Evolutionary conservation across 2,888 invertebrate genomes (phyloP).

Genomic region (Ceriagrion tenellum): DNA sequence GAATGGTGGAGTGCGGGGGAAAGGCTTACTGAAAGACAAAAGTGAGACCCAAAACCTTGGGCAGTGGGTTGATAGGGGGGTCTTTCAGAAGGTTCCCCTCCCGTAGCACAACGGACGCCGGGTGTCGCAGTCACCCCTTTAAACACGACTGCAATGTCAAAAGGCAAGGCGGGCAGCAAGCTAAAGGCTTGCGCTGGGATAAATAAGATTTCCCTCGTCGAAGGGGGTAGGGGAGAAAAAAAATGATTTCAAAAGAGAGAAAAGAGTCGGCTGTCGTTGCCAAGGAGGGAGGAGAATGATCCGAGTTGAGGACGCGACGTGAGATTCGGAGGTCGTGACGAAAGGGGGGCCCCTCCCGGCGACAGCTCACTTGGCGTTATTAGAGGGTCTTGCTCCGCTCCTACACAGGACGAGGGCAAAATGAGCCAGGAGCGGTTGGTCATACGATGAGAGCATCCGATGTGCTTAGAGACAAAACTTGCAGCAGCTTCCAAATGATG

Average conservation of each 20-base stretch:
- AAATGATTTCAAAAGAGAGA: not conserved
- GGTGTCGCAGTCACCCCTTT: not conserved
- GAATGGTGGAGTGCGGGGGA: too few relatives aligned
- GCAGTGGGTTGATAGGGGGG: not conserved
- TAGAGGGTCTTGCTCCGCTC: not conserved
- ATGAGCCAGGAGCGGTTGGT: not conserved
- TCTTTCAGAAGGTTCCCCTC: not conserved
- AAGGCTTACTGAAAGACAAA: not conserved
- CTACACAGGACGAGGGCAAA: not conserved
- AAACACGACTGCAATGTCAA: not conserved
- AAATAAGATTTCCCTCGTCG: conserved; percentile 1
- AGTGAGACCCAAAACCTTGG: not conserved
- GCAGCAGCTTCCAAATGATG: too few relatives aligned
- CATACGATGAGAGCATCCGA: not conserved
- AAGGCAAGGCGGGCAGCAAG: not conserved
- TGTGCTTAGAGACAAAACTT: too few relatives aligned
- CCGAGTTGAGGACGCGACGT: not conserved
- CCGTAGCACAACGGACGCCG: not conserved
- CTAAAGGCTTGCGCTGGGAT: not conserved
- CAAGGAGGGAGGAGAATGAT: not conserved
- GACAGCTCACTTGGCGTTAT: not conserved
- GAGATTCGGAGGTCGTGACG: not conserved
- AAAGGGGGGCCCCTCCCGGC: not conserved
- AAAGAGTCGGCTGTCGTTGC: not conserved
- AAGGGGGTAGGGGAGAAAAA: not conserved